Evolutionary conservation across 2,888 invertebrate species (phyloP).

Genomic region (Orchesella flavescens): DNA sequence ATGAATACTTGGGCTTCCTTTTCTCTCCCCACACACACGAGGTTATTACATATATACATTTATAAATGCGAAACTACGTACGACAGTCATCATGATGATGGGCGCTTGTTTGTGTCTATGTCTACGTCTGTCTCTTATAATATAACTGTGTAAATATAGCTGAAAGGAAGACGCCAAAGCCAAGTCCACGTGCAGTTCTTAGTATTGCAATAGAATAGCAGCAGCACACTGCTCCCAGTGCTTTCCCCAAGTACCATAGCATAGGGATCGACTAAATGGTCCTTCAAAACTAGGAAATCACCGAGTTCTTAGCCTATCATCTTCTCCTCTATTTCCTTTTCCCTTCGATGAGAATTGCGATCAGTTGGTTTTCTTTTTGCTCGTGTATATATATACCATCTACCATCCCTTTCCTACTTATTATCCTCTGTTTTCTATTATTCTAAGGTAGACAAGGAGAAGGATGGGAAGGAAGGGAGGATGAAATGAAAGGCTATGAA

Average conservation of each 20-base stretch:
- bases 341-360: not conserved
- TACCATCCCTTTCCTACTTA: not conserved
- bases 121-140: too few species aligned
- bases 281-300: conserved; percentile 52
- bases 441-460: not conserved
- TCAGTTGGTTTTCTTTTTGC: conserved; percentile 3
- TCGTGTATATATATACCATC: too few species aligned
- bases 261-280: conserved; percentile 49
- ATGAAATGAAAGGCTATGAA: too few species aligned
- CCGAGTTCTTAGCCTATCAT: conserved; percentile 37
- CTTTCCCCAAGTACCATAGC: conserved; percentile 24
- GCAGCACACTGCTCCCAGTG: too few species aligned
- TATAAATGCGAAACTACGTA: not conserved
- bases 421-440: conserved; percentile 29
- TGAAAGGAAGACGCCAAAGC: too few species aligned
- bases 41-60: not conserved
- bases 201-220: not conserved
- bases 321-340: conserved; percentile 13
- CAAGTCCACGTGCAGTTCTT: too few species aligned
- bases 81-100: not conserved
- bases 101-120: too few species aligned
- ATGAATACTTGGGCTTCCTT: too few species aligned
- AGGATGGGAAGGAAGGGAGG: too few species aligned
- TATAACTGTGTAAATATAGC: too few species aligned
- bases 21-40: too few species aligned